phyloP scores from a whole-genome alignment of 2,113 vertebrate genomes.

The Microcebus murinus region DNA sequence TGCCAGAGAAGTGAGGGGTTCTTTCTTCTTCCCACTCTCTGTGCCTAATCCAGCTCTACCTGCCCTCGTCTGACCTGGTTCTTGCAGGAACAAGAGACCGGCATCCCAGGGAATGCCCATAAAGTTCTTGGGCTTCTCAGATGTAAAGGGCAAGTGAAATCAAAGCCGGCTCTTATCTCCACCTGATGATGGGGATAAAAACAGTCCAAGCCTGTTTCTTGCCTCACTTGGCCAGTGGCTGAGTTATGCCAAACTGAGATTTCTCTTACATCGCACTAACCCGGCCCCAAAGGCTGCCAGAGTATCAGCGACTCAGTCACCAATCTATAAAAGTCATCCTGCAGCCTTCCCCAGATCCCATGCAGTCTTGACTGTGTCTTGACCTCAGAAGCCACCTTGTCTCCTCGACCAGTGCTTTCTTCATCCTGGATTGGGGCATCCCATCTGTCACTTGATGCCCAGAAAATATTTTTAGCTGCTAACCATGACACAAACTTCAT shows the following conservation, averaged over 20 bases:
- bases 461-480: constrained; percentile 62
- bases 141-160: constrained; percentile 50
- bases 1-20: not conserved
- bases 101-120: not conserved
- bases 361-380: not conserved
- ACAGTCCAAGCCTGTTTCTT: not conserved
- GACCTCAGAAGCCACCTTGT: constrained; percentile 22
- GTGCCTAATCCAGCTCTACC: not conserved
- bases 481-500: not conserved
- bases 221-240: not conserved
- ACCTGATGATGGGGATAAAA: not conserved
- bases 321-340: not conserved
- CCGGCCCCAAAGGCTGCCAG: not conserved
- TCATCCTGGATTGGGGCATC: constrained; percentile 12
- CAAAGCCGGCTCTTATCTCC: constrained; percentile 28
- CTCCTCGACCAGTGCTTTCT: not conserved
- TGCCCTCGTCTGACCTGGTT: not conserved
- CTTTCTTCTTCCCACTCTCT: not conserved
- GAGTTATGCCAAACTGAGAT: not conserved
- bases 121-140: not conserved
- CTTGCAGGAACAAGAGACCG: not conserved
- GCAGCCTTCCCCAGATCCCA: not conserved
- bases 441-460: constrained; percentile 1
- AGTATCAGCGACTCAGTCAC: not conserved
- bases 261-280: not conserved